These are phyloP conservation scores for Gerosis bhagava DNA, from an alignment of 2,888 invertebrate species.

Conservation along the genomic window DNA sequence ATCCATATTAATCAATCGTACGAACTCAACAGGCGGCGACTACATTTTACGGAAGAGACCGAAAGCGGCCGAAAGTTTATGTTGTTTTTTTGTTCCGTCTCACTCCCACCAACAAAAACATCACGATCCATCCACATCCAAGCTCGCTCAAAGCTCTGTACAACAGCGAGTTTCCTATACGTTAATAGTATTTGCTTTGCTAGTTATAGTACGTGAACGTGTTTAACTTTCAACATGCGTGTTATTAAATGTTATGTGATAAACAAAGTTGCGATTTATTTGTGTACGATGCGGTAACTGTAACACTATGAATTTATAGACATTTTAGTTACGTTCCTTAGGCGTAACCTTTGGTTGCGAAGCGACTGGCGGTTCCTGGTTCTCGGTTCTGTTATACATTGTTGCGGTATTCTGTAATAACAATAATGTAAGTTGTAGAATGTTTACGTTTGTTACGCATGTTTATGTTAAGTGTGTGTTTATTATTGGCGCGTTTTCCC, in stretches of 20 bases:
- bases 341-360: slow-evolving; percentile 1
- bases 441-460: slow-evolving; percentile 23
- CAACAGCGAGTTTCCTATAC: slow-evolving; percentile 34
- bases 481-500: slow-evolving; percentile 20
- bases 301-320: slow-evolving; percentile 39
- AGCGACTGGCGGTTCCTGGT: not conserved
- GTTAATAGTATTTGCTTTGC: slow-evolving; percentile 34
- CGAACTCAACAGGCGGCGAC: slow-evolving; percentile 49
- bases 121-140: too few relatives aligned
- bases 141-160: slow-evolving; percentile 50
- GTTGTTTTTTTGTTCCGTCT: slow-evolving; percentile 63
- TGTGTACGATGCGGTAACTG: slow-evolving; percentile 43
- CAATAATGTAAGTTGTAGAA: slow-evolving; percentile 27
- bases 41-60: slow-evolving; percentile 53
- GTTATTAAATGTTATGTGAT: slow-evolving; percentile 41
- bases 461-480: slow-evolving; percentile 22
- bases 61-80: slow-evolving; percentile 66
- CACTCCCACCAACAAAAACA: slow-evolving; percentile 65
- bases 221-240: slow-evolving; percentile 47
- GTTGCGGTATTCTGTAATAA: slow-evolving; percentile 12
- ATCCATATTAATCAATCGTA: slow-evolving; percentile 47
- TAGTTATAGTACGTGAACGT: too few relatives aligned
- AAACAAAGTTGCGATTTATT: slow-evolving; percentile 61
- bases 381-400: slow-evolving; percentile 11
- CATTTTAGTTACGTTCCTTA: slow-evolving; percentile 18